A percentile compares a stretch with the other conserved stretches of the same genome.
Conservation (phyloP, 2,888 invertebrate genomes). For the Prionchulus punctatus region DNA sequence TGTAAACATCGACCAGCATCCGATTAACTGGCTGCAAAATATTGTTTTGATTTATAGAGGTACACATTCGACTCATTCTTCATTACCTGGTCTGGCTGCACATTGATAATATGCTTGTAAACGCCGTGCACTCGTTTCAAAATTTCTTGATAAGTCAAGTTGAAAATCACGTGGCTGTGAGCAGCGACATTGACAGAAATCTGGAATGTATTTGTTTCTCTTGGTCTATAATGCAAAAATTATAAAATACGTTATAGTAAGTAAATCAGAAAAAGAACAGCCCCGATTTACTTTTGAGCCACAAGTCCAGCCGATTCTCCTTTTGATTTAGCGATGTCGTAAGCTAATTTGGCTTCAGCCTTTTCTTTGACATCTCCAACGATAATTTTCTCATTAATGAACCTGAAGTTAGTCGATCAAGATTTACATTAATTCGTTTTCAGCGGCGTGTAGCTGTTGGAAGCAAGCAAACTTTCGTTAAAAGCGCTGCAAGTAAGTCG, state of each 20-base stretch:
- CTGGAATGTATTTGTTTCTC: constrained; percentile 46
- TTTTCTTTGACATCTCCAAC: constrained; percentile 31
- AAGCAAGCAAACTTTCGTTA: background rate
- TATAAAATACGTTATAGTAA: background rate
- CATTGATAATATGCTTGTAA: constrained; percentile 52
- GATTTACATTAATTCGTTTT: background rate
- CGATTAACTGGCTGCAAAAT: constrained; percentile 42
- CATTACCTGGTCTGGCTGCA: constrained; percentile 47
- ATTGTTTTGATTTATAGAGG: background rate
- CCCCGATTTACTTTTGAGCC: constrained; percentile 16
- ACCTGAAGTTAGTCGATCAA: constrained; percentile 20
- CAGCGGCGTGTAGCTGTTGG: background rate
- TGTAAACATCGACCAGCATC: constrained; percentile 47
- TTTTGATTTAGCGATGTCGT: constrained; percentile 22
- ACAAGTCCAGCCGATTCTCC: constrained; percentile 28
- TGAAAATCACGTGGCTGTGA: constrained; percentile 48
- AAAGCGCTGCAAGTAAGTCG: too few relatives aligned
- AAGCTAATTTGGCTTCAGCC: constrained; percentile 25
- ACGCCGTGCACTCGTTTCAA: constrained; percentile 47
- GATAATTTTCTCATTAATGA: constrained; percentile 22
- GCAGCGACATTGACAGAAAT: constrained; percentile 52
- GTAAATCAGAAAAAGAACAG: too few relatives aligned
- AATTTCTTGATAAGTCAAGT: constrained; percentile 55
- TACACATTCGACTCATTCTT: background rate
- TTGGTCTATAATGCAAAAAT: constrained; percentile 1